Base-by-base conservation (phyloP, 30 jellyfish, hydroid and myxozoan genomes). In the Aurelia coerulea region DNA sequence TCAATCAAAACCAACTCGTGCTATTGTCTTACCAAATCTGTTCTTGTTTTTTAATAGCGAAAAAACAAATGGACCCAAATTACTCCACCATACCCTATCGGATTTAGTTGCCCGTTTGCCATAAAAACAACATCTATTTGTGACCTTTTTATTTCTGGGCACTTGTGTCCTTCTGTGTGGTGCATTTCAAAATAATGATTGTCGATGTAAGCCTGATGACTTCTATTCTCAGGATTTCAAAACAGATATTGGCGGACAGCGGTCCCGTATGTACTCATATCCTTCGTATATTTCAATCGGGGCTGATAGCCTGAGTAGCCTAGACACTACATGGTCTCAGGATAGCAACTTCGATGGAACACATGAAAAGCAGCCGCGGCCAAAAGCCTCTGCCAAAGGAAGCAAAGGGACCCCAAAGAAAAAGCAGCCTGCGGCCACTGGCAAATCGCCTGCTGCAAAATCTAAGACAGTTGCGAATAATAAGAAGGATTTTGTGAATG, bases 201-300 rank as follows among this genome's bases (percentile, higher is more conserved):
- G 8, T 6, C 56, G 56, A 46, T 9, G 8, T 46, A 46, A 46
- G 0, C 11, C 56, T 14, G 8, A 46, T 46, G 12, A 46, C 15
- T 79, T 79, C n/a, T 18, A 11, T 79, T 64, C 73, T 16, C 37
- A 79, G 89, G 89, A 79, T n/a, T 65, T 63, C 71, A 84, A 84
- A 65, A 37, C 79, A 8, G 93, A 84, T 63, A 23, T 56, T 37
- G 83, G 71, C 18, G 62, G 50, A 17, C 69, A 32, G 52, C 68
- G 83, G 29, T 17, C 85, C 5, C 77, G 85, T 13, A 67, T 50
- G 42, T 84, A 73, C 71, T 84, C 93, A 2, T 84, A 84, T 23
- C 93, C 93, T 18, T 84, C 93, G 1, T 84, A 84, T 34, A 84
- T 71, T 62, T 84, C 93, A 19, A 84, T 84, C 42, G 93, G 93